Base-by-base conservation (phyloP, 2,113 vertebrate genomes). In the Cricetomys ansorgei region DNA sequence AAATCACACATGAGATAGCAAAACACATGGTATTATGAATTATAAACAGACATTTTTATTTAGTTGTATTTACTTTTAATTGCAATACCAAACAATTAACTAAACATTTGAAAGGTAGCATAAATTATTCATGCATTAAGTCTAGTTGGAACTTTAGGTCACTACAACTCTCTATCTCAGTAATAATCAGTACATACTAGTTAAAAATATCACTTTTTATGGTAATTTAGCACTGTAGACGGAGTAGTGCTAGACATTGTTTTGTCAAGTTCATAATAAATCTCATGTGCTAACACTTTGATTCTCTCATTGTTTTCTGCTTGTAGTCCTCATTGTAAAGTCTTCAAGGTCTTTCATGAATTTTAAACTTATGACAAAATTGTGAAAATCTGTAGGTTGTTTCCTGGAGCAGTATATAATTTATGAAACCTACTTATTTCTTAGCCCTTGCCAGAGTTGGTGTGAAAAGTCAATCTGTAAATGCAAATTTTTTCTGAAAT, bases 61-160 rank as follows among this genome's bases (percentile, higher is more conserved):
- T 76, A 94, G 29, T 91, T 98, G 69, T 40, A 53, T 50, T 96
- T 84, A 94, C 65, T 97, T 97, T 90, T 96, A 96, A 89, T 96
- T 97, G 57, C 10, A 91, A 19, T 92, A 53, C 90, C 53, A 96
- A 96, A 87, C 45, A 21, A 96, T 97, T 95, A 96, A 87, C 75
- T 92, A 93, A 92, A 98, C 57, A 45, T 48, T 67, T 92, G 31
- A 95, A 87, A 98, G 89, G 92, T 97, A 40, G 2, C 4, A 92
- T 96, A 69, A 81, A 81, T 97, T 97, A 97, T 97, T 97, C 77
- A 97, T 97, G 45, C 0, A 17, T 93, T 62, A 1, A n/a, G 45
- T 67, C 4, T 27, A 55, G 1, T 62, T 95, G 64, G 4, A 89
- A 89, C 50, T 59, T 55, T 76, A 12, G 75, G 43, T 50, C n/a